Conservation (phyloP, 2,888 invertebrate genomes). For the Hipparchia semele region DNA sequence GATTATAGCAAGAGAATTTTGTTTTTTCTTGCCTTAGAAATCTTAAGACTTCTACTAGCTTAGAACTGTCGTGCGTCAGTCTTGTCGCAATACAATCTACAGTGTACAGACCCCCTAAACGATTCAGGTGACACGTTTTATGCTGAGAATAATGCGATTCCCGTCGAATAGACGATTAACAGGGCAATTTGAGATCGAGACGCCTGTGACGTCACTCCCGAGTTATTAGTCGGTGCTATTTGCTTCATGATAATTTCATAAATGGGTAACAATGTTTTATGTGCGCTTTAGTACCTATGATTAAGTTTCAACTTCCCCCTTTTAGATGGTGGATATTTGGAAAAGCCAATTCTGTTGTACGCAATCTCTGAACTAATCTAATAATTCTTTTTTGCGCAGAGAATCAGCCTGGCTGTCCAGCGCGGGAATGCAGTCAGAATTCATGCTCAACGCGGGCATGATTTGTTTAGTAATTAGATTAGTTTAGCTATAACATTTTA, state of each 20-base stretch:
- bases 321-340: not conserved
- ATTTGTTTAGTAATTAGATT: too few relatives aligned
- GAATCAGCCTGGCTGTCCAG: too few relatives aligned
- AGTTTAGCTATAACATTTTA: too few relatives aligned
- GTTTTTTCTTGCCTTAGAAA: too few relatives aligned
- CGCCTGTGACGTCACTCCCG: conserved; percentile 30
- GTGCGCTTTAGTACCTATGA: conserved; percentile 1
- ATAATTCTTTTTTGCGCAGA: too few relatives aligned
- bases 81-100: conserved; percentile 10
- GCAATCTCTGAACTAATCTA: not conserved
- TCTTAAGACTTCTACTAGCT: too few relatives aligned
- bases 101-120: conserved; percentile 29
- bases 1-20: too few relatives aligned
- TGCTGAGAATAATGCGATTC: conserved; percentile 54
- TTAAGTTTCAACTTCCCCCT: conserved; percentile 1
- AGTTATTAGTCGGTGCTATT: conserved; percentile 38
- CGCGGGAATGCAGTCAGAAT: too few relatives aligned
- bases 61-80: not conserved
- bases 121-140: conserved; percentile 50
- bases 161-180: conserved; percentile 53
- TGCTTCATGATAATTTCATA: conserved; percentile 40
- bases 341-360: too few relatives aligned
- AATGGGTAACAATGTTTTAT: conserved; percentile 32
- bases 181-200: conserved; percentile 54
- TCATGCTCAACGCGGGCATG: too few relatives aligned